These are phyloP conservation scores for Cyphomyrmex costatus DNA, from an alignment of 1,140 invertebrate species.

Conservation along the genomic window DNA sequence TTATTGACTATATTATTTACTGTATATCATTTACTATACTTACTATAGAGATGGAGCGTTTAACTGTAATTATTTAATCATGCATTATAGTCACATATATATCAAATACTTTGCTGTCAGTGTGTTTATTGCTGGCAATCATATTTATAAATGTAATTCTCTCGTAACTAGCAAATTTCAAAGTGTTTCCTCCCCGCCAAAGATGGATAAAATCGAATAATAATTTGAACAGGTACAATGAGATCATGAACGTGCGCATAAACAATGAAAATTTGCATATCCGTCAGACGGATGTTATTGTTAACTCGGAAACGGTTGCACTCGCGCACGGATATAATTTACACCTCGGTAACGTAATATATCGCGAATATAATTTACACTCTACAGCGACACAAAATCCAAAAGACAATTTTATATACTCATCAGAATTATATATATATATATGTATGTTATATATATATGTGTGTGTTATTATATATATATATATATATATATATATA, in stretches of 20 bases:
- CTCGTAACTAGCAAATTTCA: neutral
- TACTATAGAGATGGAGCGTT: too few relatives aligned
- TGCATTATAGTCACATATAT: too few relatives aligned
- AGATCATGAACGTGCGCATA: conserved; percentile 30
- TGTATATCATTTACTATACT: too few relatives aligned
- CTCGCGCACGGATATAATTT: conserved; percentile 36
- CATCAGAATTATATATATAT: conserved; percentile 23
- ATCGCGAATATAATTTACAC: conserved; percentile 42
- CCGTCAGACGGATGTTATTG: conserved; percentile 58
- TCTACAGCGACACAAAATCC: neutral
- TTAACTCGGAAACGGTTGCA: conserved; percentile 53
- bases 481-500: too few relatives aligned
- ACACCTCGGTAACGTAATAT: conserved; percentile 38
- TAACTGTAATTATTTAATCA: too few relatives aligned
- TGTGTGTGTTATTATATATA: too few relatives aligned
- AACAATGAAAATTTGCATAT: conserved; percentile 63
- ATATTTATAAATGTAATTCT: conserved; percentile 13
- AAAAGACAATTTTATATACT: conserved; percentile 38
- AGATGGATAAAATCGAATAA: conserved; percentile 44
- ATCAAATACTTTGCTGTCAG: too few relatives aligned
- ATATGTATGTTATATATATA: too few relatives aligned
- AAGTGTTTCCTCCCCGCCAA: neutral
- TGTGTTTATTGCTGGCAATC: conserved; percentile 1
- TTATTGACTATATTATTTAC: too few relatives aligned
- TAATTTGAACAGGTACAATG: conserved; percentile 42